phyloP scores from a whole-genome alignment of 2,797 vertebrate species.

The Premnoplex brunnescens region DNA sequence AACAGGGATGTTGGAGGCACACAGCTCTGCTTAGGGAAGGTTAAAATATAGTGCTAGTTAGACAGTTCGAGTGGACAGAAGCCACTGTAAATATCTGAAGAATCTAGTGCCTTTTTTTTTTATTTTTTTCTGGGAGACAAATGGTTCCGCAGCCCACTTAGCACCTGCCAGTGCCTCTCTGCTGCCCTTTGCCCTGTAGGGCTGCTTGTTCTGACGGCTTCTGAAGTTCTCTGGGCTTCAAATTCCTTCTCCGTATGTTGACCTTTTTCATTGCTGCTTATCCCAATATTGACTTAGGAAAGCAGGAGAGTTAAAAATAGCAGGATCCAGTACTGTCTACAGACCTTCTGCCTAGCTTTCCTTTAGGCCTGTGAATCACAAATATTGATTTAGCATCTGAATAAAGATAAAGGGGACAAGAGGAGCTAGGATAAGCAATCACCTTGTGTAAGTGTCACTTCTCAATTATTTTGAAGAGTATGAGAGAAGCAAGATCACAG shows the following conservation, averaged over 20 bases:
- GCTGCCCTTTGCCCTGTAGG: conserved; percentile 46
- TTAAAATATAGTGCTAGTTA: background rate
- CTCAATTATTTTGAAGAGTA: background rate
- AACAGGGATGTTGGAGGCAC: background rate
- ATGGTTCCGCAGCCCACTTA: conserved; percentile 44
- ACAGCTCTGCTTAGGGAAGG: background rate
- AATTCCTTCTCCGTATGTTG: conserved; percentile 58
- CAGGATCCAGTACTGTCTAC: background rate
- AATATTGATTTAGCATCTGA: conserved; percentile 33
- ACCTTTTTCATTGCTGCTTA: conserved; percentile 44
- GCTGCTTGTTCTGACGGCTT: background rate
- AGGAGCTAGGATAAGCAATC: background rate
- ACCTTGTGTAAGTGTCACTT: background rate
- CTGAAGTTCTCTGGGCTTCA: conserved; percentile 18
- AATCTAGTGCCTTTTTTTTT: background rate
- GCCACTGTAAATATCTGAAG: conserved; percentile 23
- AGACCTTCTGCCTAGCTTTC: conserved; percentile 33
- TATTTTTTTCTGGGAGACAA: conserved; percentile 3
- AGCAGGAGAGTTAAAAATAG: conserved; percentile 30
- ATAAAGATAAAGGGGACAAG: background rate
- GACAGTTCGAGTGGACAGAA: background rate
- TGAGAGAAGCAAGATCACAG: background rate
- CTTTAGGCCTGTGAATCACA: conserved; percentile 18
- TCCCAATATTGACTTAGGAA: conserved; percentile 62
- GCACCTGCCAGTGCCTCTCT: conserved; percentile 51